phyloP scores from a whole-genome alignment of 2,797 vertebrate species.

The Gadopsis marmoratus region DNA sequence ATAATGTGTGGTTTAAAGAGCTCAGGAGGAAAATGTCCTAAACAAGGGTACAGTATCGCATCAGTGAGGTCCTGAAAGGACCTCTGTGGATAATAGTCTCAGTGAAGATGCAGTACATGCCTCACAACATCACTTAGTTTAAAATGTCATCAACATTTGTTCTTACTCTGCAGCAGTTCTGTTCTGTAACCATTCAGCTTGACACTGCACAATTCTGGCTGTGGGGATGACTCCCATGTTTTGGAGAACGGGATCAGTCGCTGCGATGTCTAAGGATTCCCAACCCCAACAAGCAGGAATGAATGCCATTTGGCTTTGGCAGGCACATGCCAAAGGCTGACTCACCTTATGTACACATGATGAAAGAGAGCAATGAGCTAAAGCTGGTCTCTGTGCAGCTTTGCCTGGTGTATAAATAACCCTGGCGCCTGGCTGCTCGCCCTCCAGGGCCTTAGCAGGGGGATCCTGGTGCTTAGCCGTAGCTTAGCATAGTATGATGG shows the following conservation, averaged over 20 bases:
- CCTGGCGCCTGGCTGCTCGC: slow-evolving; percentile 70
- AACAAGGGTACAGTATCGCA: slow-evolving; percentile 5
- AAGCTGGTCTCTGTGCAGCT: slow-evolving; percentile 62
- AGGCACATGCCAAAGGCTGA: slow-evolving; percentile 56
- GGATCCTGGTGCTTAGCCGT: slow-evolving; percentile 73
- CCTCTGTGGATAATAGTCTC: slow-evolving; percentile 13
- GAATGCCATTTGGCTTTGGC: slow-evolving; percentile 54
- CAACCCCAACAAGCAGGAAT: slow-evolving; percentile 44
- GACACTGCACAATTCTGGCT: slow-evolving; percentile 25
- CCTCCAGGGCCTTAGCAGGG: slow-evolving; percentile 69
- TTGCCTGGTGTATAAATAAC: slow-evolving; percentile 77
- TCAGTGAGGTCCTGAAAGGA: slow-evolving; percentile 38
- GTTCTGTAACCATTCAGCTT: background rate
- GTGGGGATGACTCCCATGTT: slow-evolving; percentile 21
- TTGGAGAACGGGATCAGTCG: slow-evolving; percentile 49
- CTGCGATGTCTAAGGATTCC: slow-evolving; percentile 61
- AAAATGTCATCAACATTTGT: slow-evolving; percentile 9
- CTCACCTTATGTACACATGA: slow-evolving; percentile 68
- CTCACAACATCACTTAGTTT: background rate
- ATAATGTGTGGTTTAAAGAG: slow-evolving; percentile 40
- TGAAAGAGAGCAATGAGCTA: slow-evolving; percentile 66
- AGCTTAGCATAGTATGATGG: slow-evolving; percentile 75
- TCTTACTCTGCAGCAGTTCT: background rate
- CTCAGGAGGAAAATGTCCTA: slow-evolving; percentile 36
- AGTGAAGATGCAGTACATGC: background rate